Base-by-base conservation (phyloP, 2,797 vertebrate species). In the Triplophysa yarkandensis region DNA sequence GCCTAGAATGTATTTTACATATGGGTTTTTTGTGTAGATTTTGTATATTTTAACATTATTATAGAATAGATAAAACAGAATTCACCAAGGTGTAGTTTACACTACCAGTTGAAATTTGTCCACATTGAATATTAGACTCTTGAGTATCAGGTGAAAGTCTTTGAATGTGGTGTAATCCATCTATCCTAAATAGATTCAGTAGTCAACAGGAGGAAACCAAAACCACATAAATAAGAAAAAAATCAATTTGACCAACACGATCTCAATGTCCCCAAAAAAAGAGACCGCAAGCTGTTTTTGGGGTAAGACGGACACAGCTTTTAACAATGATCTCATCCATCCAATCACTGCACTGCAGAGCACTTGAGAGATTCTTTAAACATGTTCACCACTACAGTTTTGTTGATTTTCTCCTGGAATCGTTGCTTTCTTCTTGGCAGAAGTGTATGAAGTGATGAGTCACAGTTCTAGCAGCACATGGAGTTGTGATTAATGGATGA, bases 401-500 rank as follows among this genome's bases (percentile, higher is more conserved):
- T 39, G 69, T 63, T 71, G 32, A 21, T 61, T 39, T 50, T 60
- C 52, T 67, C 39, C 13, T 39, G 17, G 44, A 25, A 57, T 48
- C 6, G n/a, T 39, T 52, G 27, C 1, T 21, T 32, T 44, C 0
- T 67, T 68, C 36, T 58, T 36, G 55, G 36, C 21, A 62, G 65
- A 71, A 46, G 67, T 54, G 16, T 72, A 65, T 30, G 32, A 78
- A 62, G 14, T 48, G 46, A 19, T 80, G 81, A 82, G 25, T 80
- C 78, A 78, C n/a, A 34, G 28, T 48, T 32, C 46, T 65, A 48
- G 27, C 67, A 65, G 36, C 32, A 73, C 71, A 63, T 57, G 27
- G 19, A 28, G 34, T 36, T 46, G 61, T 71, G 62, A 65, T 63
- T 73, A 68, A 62, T 66, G 32, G 66, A 74, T 82, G 78, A 79